Conservation (phyloP, 2,888 invertebrate species). For the Leucophora obtusa region DNA sequence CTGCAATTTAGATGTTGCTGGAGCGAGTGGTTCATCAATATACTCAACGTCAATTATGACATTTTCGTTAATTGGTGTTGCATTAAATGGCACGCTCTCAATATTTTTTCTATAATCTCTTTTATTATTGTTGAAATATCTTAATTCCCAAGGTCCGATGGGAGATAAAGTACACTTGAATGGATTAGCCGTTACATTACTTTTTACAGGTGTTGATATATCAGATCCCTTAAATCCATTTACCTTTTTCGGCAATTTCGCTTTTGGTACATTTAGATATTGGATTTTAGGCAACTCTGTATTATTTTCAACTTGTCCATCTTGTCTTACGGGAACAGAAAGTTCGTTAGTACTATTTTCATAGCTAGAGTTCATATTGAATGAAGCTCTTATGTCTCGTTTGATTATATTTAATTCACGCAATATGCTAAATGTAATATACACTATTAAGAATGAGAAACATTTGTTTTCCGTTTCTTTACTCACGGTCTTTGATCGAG, state of each 20-base stretch:
- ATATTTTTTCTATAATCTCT: not conserved
- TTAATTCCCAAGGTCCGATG: conserved; percentile 68
- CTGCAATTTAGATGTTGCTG: not conserved
- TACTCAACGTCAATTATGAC: not conserved
- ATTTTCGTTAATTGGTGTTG: conserved; percentile 49
- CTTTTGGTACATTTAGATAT: conserved; percentile 5
- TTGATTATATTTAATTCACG: conserved; percentile 71
- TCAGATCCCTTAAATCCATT: not conserved
- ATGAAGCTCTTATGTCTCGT: conserved; percentile 70
- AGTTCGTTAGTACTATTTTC: conserved; percentile 68
- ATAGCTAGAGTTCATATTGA: conserved; percentile 74
- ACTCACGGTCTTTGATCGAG: conserved; percentile 72
- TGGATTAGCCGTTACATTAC: conserved; percentile 59
- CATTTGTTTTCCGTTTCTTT: not conserved
- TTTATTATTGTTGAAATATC: conserved; percentile 47
- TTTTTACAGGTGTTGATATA: conserved; percentile 72
- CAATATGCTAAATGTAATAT: conserved; percentile 66
- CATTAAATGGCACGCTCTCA: conserved; percentile 37
- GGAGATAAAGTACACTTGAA: conserved; percentile 74
- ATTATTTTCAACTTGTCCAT: not conserved
- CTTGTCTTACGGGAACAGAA: not conserved
- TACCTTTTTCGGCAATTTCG: not conserved
- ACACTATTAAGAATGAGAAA: not conserved
- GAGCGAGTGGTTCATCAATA: not conserved
- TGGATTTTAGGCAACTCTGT: not conserved